phyloP scores from a whole-genome alignment of 53 echinoderm and acorn worm genomes.

The Holothuria scabra region DNA sequence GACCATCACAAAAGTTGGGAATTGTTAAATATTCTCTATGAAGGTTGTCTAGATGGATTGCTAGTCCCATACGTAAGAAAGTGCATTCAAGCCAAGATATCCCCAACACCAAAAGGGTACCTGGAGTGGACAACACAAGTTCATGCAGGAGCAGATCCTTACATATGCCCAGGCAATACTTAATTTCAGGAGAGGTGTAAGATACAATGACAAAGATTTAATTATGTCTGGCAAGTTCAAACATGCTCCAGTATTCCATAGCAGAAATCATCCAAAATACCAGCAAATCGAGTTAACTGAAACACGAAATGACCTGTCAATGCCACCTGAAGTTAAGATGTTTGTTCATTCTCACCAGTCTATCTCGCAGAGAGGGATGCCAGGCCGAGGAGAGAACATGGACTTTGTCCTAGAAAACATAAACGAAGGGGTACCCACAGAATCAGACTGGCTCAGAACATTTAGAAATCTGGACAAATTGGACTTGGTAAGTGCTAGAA shows the following conservation, averaged over 20 bases:
- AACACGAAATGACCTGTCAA: neutral
- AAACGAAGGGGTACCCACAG: slow-evolving; percentile 46
- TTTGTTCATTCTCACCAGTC: slow-evolving; percentile 18
- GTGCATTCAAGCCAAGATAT: neutral
- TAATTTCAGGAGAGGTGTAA: slow-evolving; percentile 52
- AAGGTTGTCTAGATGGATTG: slow-evolving; percentile 26
- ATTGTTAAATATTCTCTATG: too few relatives aligned
- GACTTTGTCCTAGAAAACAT: slow-evolving; percentile 58
- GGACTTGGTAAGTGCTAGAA: slow-evolving; percentile 18
- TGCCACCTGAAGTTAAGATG: neutral
- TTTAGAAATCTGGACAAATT: slow-evolving; percentile 8
- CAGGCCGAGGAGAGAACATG: slow-evolving; percentile 44
- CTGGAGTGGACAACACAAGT: slow-evolving; percentile 32
- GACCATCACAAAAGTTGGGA: too few relatives aligned
- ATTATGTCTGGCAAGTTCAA: slow-evolving; percentile 31
- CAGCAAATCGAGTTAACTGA: slow-evolving; percentile 36
- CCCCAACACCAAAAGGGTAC: slow-evolving; percentile 39
- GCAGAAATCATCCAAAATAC: slow-evolving; percentile 50
- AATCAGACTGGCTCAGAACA: neutral
- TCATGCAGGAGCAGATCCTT: slow-evolving; percentile 41
- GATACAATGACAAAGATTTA: slow-evolving; percentile 38
- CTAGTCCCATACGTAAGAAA: slow-evolving; percentile 39
- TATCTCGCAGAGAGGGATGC: neutral
- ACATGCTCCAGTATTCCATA: slow-evolving; percentile 38
- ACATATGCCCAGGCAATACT: slow-evolving; percentile 46